phyloP scores from a whole-genome alignment of 2,888 invertebrate species.

The Microplitis manilae region DNA sequence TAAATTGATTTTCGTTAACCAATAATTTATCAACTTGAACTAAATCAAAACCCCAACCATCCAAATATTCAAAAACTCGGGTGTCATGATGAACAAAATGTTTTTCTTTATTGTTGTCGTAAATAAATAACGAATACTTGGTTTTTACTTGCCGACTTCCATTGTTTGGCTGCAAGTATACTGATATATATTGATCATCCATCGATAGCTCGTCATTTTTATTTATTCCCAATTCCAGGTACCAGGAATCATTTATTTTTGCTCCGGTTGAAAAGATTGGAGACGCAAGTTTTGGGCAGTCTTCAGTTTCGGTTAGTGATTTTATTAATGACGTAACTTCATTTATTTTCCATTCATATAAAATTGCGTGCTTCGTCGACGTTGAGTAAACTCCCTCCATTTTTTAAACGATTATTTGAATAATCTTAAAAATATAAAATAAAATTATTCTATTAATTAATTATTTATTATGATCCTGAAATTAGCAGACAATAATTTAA shows the following conservation, averaged over 20 bases:
- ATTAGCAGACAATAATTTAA: too few species aligned
- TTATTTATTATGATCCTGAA: background rate
- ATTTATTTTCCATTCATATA: background rate
- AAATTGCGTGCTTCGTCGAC: background rate
- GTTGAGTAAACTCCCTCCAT: background rate
- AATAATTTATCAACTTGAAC: background rate
- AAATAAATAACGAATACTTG: background rate
- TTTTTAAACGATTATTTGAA: background rate
- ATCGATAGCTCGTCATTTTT: background rate
- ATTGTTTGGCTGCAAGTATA: background rate
- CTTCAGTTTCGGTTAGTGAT: background rate
- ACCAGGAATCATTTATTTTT: background rate
- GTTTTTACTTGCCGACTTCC: background rate
- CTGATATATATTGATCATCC: background rate
- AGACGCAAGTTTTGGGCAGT: background rate
- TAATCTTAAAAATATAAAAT: background rate
- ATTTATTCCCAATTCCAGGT: background rate
- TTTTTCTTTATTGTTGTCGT: background rate
- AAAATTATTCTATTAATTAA: background rate
- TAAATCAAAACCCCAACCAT: background rate
- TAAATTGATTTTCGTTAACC: background rate
- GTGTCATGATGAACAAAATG: background rate
- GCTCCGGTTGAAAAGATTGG: background rate
- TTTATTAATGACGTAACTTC: background rate
- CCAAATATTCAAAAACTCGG: background rate